Conservation (phyloP, 1,140 invertebrate species). For the Delia radicum region DNA sequence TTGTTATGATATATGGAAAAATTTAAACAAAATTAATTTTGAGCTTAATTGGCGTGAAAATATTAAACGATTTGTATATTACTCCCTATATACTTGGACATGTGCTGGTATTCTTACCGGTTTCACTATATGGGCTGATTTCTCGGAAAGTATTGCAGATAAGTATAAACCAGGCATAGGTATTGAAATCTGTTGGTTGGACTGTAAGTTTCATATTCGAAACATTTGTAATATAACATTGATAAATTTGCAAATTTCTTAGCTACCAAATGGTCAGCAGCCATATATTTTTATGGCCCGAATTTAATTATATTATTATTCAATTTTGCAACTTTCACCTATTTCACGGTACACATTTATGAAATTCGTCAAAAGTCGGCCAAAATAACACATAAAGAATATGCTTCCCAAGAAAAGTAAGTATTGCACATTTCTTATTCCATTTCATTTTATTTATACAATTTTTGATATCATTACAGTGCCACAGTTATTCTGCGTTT, state of each 20-base stretch:
- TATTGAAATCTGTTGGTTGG: conserved; percentile 61
- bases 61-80: conserved; percentile 63
- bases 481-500: conserved; percentile 70
- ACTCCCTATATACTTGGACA: conserved; percentile 73
- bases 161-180: conserved; percentile 58
- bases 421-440: background rate
- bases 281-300: conserved; percentile 74
- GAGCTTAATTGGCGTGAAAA: conserved; percentile 53
- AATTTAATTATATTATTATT: conserved; percentile 66
- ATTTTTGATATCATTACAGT: conserved; percentile 49
- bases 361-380: conserved; percentile 59
- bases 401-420: conserved; percentile 28
- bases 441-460: conserved; percentile 3
- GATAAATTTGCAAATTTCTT: background rate
- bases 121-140: conserved; percentile 58
- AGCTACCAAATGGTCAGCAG: conserved; percentile 42
- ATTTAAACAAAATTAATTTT: conserved; percentile 61
- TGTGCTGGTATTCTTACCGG: conserved; percentile 58
- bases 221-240: background rate
- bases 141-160: conserved; percentile 49
- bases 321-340: conserved; percentile 69
- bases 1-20: conserved; percentile 74
- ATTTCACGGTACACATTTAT: conserved; percentile 67
- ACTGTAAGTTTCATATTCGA: conserved; percentile 49
- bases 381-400: conserved; percentile 48